These are phyloP conservation scores for Lasioglossum albipes DNA, from an alignment of 1,140 invertebrate genomes.

Conservation along the genomic window DNA sequence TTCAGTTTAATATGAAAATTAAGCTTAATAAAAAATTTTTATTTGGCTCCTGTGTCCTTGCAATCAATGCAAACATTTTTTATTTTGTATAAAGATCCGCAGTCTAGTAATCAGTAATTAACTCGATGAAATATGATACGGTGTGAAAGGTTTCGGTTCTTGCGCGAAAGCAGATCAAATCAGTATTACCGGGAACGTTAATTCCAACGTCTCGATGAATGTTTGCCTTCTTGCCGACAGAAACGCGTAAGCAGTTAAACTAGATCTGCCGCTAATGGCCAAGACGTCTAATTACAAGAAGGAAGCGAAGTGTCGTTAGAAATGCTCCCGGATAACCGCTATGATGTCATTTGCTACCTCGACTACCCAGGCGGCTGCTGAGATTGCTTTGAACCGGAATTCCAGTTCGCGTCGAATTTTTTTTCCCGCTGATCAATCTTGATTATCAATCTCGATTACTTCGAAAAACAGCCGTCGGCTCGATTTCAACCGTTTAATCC, in stretches of 20 bases:
- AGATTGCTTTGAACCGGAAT: constrained; percentile 22
- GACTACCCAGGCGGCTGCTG: constrained; percentile 9
- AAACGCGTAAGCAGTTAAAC: constrained; percentile 39
- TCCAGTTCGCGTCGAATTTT: background rate
- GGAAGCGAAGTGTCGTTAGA: constrained; percentile 62
- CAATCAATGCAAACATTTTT: too few relatives aligned
- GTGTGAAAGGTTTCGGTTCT: background rate
- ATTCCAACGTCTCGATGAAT: constrained; percentile 10
- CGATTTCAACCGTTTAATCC: background rate
- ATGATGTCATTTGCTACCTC: constrained; percentile 38
- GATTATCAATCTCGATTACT: constrained; percentile 4
- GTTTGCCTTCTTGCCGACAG: constrained; percentile 13
- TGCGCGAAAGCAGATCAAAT: constrained; percentile 12
- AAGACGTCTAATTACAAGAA: constrained; percentile 65
- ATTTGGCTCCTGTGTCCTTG: too few relatives aligned
- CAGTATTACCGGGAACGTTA: constrained; percentile 16
- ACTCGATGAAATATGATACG: background rate
- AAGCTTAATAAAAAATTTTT: too few relatives aligned
- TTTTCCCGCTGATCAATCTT: background rate
- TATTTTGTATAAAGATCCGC: too few relatives aligned
- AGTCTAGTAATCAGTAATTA: background rate
- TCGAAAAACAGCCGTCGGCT: background rate
- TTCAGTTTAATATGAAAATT: too few relatives aligned
- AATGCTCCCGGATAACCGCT: constrained; percentile 52
- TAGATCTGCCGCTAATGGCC: constrained; percentile 52